Evolutionary conservation across 2,113 vertebrate species (phyloP), one percentile per base, ranked within the genome.

Genomic region (Ivindomyrus marchei): DNA sequence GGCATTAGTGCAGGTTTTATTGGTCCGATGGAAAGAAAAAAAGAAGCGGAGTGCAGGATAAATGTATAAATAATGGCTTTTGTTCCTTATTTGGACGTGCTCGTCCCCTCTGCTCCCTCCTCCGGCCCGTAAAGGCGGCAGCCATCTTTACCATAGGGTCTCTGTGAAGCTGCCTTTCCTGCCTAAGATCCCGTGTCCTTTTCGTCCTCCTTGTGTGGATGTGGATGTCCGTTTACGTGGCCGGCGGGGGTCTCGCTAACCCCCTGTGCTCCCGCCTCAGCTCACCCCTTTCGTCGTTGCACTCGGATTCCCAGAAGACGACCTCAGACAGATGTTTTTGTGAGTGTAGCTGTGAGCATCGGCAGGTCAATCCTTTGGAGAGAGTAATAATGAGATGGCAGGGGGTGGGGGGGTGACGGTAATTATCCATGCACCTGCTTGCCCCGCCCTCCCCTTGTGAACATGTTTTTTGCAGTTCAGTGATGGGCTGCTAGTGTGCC

Each of bases 1-100:
- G 36, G 88, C 89, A 89, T 95, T 92, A 80, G 52, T 95, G 92
- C 8, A 87, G 70, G 88, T 53, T 93, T 95, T 93, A 90, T 94
- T 11, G 1, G 80, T 90, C 88, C 93, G 90, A 10, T 39, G 88
- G 66, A 90, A 92, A 94, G 93, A 93, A 90, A 92, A 66, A 90
- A 93, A 93, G 92, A 93, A 50, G 24, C n/a, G 53, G 56, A 58
- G 80, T 52, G 21, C 52, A 46, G 58, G 53, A 74, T 87, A 89
- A 88, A 56, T 88, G 89, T 39, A 77, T 88, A 94, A 95, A 89
- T 91, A 92, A 92, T 91, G 2, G 2, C 91, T 92, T 47, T 9
- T 90, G 74, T 50, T 42, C 1, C 1, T 3, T 87, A 87, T 89
- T 94, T 94, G 91, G 62, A 36, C n/a, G 88, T 90, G 93, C 89